These are phyloP conservation scores for Penaeus japonicus DNA, from an alignment of 1,140 invertebrate species.

Conservation along the genomic window DNA sequence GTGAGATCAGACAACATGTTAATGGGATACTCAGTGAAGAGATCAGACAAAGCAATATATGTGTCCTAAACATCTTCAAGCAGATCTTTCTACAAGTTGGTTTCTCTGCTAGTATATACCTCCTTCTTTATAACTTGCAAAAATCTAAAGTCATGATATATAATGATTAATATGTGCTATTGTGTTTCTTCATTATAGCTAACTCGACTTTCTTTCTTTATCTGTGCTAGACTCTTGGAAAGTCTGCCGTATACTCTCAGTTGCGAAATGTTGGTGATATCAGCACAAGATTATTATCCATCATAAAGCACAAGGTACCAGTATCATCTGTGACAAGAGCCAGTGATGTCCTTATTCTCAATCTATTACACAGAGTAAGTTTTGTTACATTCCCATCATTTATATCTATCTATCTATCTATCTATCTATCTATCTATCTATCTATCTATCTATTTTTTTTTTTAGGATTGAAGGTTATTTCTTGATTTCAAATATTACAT, in stretches of 20 bases:
- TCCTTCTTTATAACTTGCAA: not conserved
- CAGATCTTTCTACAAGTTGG: slow-evolving; percentile 16
- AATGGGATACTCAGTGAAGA: slow-evolving; percentile 17
- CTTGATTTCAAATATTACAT: too few species aligned
- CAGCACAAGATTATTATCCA: not conserved
- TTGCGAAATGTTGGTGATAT: not conserved
- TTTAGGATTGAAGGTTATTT: too few species aligned
- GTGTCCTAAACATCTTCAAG: slow-evolving; percentile 27
- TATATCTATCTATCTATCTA: too few species aligned
- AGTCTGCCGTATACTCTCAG: not conserved
- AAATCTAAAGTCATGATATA: too few species aligned
- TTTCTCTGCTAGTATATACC: not conserved
- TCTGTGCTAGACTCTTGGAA: slow-evolving; percentile 15
- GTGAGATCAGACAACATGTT: slow-evolving; percentile 17
- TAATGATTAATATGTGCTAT: too few species aligned
- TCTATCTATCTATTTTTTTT: too few species aligned
- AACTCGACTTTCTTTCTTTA: not conserved
- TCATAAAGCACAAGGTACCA: slow-evolving; percentile 7
- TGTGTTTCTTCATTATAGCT: too few species aligned
- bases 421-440: too few species aligned
- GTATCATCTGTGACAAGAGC: not conserved
- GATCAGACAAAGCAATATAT: slow-evolving; percentile 24
- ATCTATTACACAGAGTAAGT: slow-evolving; percentile 32
- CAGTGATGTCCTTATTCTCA: slow-evolving; percentile 25
- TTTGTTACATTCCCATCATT: too few species aligned